A percentile compares a stretch with the other conserved stretches of the same genome.
Conservation (phyloP, 37 sponge, comb jelly and placozoan genomes). For the Geodia barretti region DNA sequence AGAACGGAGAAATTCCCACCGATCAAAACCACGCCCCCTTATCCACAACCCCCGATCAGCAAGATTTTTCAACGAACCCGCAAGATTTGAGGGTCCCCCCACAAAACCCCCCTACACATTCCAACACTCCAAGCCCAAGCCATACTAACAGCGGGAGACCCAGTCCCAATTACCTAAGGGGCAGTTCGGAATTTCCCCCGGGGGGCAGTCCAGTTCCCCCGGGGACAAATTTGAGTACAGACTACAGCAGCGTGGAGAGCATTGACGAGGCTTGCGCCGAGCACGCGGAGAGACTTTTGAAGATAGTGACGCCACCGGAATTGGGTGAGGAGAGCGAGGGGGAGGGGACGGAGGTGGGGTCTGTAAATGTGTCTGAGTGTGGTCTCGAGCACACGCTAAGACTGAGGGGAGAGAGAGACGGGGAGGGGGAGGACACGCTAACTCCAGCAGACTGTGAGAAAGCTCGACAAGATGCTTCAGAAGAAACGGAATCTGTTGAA, state of each 20-base stretch:
- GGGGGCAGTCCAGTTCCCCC: not conserved
- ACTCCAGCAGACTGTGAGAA: not conserved
- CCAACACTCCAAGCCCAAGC: not conserved
- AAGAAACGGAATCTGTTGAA: not conserved
- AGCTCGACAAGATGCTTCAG: not conserved
- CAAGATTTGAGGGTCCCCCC: not conserved
- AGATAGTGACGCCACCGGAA: not conserved
- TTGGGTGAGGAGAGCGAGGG: not conserved
- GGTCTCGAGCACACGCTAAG: slow-evolving; percentile 9
- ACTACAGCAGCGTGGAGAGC: not conserved
- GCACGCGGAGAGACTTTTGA: not conserved
- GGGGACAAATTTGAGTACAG: not conserved
- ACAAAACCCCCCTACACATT: not conserved
- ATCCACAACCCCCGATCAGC: not conserved
- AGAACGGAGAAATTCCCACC: not conserved
- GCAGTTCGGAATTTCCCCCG: not conserved
- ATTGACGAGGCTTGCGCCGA: not conserved
- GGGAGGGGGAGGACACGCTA: slow-evolving; percentile 9
- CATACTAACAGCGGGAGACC: not conserved
- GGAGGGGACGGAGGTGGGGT: not conserved
- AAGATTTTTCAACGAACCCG: not conserved
- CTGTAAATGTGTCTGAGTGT: slow-evolving; percentile 24
- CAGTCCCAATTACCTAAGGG: not conserved
- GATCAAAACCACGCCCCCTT: not conserved
- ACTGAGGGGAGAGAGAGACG: not conserved